These are phyloP conservation scores for Sphenodon punctatus DNA, from an alignment of 2,797 vertebrate species.

Conservation along the genomic window DNA sequence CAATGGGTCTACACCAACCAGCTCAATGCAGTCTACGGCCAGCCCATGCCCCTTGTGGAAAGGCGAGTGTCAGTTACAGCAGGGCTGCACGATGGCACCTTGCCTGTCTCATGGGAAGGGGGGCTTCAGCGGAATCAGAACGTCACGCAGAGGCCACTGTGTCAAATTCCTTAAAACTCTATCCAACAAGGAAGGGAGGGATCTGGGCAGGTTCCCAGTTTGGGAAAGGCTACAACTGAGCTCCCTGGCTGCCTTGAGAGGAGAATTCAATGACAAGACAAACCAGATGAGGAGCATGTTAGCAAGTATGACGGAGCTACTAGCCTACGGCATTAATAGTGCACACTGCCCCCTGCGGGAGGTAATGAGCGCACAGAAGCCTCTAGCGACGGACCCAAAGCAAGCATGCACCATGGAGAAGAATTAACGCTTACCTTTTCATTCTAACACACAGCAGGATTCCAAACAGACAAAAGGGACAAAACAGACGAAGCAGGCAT, in stretches of 20 bases:
- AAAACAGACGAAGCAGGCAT: slow-evolving; percentile 96
- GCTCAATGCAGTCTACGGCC: too few species aligned
- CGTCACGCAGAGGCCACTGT: neutral
- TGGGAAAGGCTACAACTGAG: slow-evolving; percentile 60
- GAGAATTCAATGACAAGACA: slow-evolving; percentile 56
- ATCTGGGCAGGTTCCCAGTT: neutral
- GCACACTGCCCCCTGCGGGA: slow-evolving; percentile 39
- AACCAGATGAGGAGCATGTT: slow-evolving; percentile 33
- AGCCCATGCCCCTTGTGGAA: too few species aligned
- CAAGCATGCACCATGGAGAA: slow-evolving; percentile 92
- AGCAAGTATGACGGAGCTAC: slow-evolving; percentile 36
- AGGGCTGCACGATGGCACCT: neutral
- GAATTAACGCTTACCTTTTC: slow-evolving; percentile 97
- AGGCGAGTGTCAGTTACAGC: too few species aligned
- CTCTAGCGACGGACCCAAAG: slow-evolving; percentile 56
- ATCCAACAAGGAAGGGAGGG: neutral
- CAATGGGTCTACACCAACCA: neutral
- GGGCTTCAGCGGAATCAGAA: neutral
- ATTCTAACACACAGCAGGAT: slow-evolving; percentile 99
- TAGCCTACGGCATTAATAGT: slow-evolving; percentile 47
- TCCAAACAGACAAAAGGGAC: slow-evolving; percentile 95
- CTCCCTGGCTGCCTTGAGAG: slow-evolving; percentile 54
- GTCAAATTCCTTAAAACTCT: neutral
- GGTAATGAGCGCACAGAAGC: slow-evolving; percentile 35
- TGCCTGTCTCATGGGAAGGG: too few species aligned